Evolutionary conservation across 2,888 invertebrate genomes (phyloP).

Genomic region (Drosophila stalkeri): DNA sequence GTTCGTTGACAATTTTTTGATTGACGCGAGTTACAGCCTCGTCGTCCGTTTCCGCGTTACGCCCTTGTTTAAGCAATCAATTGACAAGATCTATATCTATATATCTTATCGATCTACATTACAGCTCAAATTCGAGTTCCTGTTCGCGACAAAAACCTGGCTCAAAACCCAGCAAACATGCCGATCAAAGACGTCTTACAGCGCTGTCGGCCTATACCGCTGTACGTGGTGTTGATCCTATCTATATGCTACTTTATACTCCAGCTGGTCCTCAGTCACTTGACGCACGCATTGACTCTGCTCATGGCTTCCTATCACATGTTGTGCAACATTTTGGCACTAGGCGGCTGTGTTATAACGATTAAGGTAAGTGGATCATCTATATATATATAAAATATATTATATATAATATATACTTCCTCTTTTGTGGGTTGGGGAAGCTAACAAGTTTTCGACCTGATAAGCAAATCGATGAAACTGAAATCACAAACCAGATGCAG

Average conservation of each 20-base stretch:
- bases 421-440: slow-evolving; percentile 24
- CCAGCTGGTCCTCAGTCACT: slow-evolving; percentile 93
- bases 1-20: slow-evolving; percentile 36
- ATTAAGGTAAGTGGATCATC: slow-evolving; percentile 88
- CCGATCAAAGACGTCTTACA: slow-evolving; percentile 92
- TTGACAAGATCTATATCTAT: slow-evolving; percentile 23
- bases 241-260: slow-evolving; percentile 92
- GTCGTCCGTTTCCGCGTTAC: slow-evolving; percentile 24
- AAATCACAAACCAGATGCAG: slow-evolving; percentile 27
- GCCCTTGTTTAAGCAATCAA: slow-evolving; percentile 39
- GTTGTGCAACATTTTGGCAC: slow-evolving; percentile 95
- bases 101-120: slow-evolving; percentile 1
- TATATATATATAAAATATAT: neutral
- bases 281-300: slow-evolving; percentile 95
- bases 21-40: slow-evolving; percentile 11
- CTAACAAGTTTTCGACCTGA: slow-evolving; percentile 43
- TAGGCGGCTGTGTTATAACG: slow-evolving; percentile 91
- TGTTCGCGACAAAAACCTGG: neutral
- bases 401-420: neutral
- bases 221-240: slow-evolving; percentile 90
- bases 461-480: slow-evolving; percentile 47
- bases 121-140: neutral
- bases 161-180: slow-evolving; percentile 85
- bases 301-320: slow-evolving; percentile 97
- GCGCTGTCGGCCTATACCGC: slow-evolving; percentile 90